These are phyloP conservation scores for Campaea margaritaria DNA, from an alignment of 2,888 invertebrate species.

Conservation along the genomic window DNA sequence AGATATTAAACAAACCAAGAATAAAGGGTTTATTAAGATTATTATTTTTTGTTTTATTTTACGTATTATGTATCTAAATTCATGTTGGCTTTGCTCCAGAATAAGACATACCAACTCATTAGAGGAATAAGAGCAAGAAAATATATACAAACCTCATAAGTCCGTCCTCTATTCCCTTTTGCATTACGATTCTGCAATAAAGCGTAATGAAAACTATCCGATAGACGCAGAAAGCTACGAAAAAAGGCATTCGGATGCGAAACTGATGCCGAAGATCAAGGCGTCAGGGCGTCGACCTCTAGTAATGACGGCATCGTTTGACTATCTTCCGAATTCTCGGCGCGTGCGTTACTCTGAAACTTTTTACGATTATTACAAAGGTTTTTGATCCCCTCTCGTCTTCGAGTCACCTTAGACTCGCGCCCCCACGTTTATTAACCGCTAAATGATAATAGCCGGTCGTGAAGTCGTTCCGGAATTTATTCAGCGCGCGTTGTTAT, in stretches of 20 bases:
- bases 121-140: not conserved
- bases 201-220: slow-evolving; percentile 27
- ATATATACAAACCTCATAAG: not conserved
- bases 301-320: slow-evolving; percentile 68
- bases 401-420: slow-evolving; percentile 69
- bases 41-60: no score
- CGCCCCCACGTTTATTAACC: slow-evolving; percentile 75
- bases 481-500: slow-evolving; percentile 59
- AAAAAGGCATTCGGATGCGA: slow-evolving; percentile 21
- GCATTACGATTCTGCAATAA: slow-evolving; percentile 10
- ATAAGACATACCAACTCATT: not conserved
- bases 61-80: not conserved
- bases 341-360: slow-evolving; percentile 76
- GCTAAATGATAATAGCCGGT: slow-evolving; percentile 75
- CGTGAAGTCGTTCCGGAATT: slow-evolving; percentile 70
- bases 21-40: no score
- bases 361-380: slow-evolving; percentile 81
- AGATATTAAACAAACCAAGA: no score
- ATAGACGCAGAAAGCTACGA: slow-evolving; percentile 9
- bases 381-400: slow-evolving; percentile 74
- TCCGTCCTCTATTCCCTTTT: not conserved
- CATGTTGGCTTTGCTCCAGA: not conserved
- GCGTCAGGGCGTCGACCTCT: slow-evolving; percentile 27
- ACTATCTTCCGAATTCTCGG: slow-evolving; percentile 71
- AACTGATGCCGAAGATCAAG: slow-evolving; percentile 27